Percentiles rank a stretch among this genome's conserved stretches.
Conservation (phyloP, 2,113 vertebrate species). For the Corydoras maculifer region DNA sequence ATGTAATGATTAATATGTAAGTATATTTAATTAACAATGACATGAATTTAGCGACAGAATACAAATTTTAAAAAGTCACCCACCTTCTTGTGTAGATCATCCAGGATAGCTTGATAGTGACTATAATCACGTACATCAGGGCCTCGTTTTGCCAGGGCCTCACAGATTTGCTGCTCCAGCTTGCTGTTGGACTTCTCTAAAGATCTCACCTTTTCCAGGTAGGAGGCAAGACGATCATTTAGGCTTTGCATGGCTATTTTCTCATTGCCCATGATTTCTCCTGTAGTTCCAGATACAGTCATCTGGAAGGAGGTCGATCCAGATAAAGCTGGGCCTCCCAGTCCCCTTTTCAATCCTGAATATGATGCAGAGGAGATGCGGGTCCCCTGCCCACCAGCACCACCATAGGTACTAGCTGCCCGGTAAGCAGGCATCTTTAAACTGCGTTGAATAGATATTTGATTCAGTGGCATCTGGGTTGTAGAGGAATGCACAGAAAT, state of each 20-base stretch:
- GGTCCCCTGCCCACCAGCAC: slow-evolving; percentile 53
- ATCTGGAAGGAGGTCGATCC: slow-evolving; percentile 55
- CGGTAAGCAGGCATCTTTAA: slow-evolving; percentile 49
- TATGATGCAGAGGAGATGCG: slow-evolving; percentile 61
- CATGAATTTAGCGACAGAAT: too few relatives aligned
- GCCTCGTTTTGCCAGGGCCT: slow-evolving; percentile 67
- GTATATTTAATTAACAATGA: too few relatives aligned
- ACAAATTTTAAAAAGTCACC: slow-evolving; percentile 30
- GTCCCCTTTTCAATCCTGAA: slow-evolving; percentile 38
- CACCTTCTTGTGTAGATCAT: slow-evolving; percentile 70
- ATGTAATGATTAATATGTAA: too few relatives aligned
- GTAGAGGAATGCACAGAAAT: slow-evolving; percentile 53
- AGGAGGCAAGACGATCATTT: slow-evolving; percentile 38
- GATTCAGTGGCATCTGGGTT: background rate
- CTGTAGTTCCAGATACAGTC: slow-evolving; percentile 44
- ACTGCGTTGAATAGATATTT: slow-evolving; percentile 47
- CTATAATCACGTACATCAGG: slow-evolving; percentile 70
- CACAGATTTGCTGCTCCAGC: slow-evolving; percentile 69
- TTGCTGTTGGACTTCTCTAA: slow-evolving; percentile 71
- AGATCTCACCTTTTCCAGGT: slow-evolving; percentile 68
- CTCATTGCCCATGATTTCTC: slow-evolving; percentile 69
- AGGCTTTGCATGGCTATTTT: slow-evolving; percentile 73
- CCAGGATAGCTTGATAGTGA: slow-evolving; percentile 64
- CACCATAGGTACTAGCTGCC: slow-evolving; percentile 55
- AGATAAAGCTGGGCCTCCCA: slow-evolving; percentile 43